Evolutionary conservation across 2,888 invertebrate genomes (phyloP), one percentile per base, ranked within the genome.

Genomic region (Heliothis peltigera): DNA sequence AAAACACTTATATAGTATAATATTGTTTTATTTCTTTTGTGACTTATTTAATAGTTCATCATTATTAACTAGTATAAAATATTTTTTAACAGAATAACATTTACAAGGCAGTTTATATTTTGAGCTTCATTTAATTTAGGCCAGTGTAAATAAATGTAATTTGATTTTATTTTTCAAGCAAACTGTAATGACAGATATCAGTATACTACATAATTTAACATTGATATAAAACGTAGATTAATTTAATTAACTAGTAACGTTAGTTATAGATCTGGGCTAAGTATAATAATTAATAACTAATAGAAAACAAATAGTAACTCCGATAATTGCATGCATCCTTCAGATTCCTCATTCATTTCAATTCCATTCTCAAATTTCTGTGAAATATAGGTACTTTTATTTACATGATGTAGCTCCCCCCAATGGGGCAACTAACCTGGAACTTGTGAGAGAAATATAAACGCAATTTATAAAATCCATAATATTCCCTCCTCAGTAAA

Each of bases 21-120:
- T 72, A 76, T 63, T 70, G 64, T 19, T 75, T 79, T 77, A 75
- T 78, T 81, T 64, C 28, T 71, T 64, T 68, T 75, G 71, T 63
- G 55, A 80, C 75, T 66, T 68, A 67, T 70, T 70, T 55, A 43
- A 76, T 79, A 74, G 8, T 65, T 83, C 78, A 86, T 85, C 81
- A 84, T 80, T 81, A 81, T 77, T 81, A 85, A 57, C 64, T 83
- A 61, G 59, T 70, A 78, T 80, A 80, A 84, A 84, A 78, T 84
- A 80, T 79, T 82, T 80, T 71, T 77, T 83, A 84, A 84, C 81
- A 83, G 80, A 78, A 81, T 81, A 80, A 83, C 81, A 81, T 75
- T 78, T 72, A 75, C 60, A 85, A 84, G 79, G 82, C 84, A 76
- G 70, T 70, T 69, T 57, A 58, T 44, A 53, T 65, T 25, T 76